Conservation (phyloP, 2,113 vertebrate genomes). For the Thoracochromis brauschi region DNA sequence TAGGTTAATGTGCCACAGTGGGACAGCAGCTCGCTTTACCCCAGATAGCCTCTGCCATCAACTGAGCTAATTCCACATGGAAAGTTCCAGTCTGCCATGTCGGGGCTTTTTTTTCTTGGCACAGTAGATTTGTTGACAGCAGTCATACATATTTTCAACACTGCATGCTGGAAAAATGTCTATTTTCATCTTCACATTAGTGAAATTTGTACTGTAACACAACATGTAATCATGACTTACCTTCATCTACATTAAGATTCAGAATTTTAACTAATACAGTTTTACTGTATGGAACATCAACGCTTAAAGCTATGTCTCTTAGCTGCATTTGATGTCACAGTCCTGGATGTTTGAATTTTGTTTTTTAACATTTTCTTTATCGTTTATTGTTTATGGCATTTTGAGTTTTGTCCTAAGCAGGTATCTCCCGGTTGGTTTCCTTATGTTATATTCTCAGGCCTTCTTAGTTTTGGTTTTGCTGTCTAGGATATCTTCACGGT, state of each 20-base stretch:
- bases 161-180: background rate
- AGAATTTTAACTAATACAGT: background rate
- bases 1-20: constrained; percentile 53
- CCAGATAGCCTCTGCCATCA: constrained; percentile 1
- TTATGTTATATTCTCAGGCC: background rate
- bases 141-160: background rate
- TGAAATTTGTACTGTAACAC: background rate
- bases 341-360: background rate
- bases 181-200: background rate
- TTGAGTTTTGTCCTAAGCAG: background rate
- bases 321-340: background rate
- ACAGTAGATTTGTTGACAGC: background rate
- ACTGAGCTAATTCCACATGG: constrained; percentile 11
- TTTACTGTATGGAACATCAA: background rate
- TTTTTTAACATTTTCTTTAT: background rate
- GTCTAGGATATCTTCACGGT: background rate
- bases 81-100: background rate
- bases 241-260: background rate
- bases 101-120: background rate
- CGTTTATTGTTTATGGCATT: background rate
- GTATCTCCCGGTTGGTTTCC: background rate
- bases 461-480: background rate
- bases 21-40: constrained; percentile 23
- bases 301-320: background rate
- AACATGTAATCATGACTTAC: background rate